phyloP scores from a whole-genome alignment of 2,888 invertebrate genomes.

The Noctua comes region DNA sequence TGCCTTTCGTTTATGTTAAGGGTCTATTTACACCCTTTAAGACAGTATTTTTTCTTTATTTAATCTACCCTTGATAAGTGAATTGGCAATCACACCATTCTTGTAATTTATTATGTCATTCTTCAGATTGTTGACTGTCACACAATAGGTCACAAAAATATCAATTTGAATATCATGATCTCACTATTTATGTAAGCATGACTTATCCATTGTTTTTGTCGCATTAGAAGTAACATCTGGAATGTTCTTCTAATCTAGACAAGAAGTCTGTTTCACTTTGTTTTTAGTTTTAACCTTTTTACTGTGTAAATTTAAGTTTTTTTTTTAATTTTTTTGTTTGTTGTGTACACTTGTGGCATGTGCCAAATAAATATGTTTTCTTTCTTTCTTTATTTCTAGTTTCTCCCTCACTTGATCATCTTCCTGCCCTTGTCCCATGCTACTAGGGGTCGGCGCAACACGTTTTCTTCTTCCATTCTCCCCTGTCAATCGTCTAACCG shows the following conservation, averaged over 20 bases:
- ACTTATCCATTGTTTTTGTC: conserved; percentile 23
- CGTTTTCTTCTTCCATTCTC: not conserved
- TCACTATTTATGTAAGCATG: not conserved
- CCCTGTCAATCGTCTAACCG: not conserved
- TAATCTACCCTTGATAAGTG: not conserved
- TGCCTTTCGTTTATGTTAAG: no score
- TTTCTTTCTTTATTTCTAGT: no score
- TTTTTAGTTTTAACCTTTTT: no score
- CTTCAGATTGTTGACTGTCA: not conserved
- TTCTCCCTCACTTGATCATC: no score
- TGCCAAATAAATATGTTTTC: no score
- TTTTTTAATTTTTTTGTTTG: no score
- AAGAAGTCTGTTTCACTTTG: not conserved
- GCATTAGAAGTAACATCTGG: not conserved
- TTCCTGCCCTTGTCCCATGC: no score
- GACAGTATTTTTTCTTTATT: not conserved
- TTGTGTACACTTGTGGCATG: no score
- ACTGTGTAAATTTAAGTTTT: no score
- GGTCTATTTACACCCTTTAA: no score
- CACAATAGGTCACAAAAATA: conserved; percentile 30
- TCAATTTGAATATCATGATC: conserved; percentile 22
- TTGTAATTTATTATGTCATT: conserved; percentile 15
- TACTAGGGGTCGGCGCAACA: not conserved
- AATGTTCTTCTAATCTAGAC: not conserved
- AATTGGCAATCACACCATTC: not conserved